Evolutionary conservation across 1,140 invertebrate species (phyloP), one percentile per base, ranked within the genome.

Genomic region (Cryptotermes secundus): DNA sequence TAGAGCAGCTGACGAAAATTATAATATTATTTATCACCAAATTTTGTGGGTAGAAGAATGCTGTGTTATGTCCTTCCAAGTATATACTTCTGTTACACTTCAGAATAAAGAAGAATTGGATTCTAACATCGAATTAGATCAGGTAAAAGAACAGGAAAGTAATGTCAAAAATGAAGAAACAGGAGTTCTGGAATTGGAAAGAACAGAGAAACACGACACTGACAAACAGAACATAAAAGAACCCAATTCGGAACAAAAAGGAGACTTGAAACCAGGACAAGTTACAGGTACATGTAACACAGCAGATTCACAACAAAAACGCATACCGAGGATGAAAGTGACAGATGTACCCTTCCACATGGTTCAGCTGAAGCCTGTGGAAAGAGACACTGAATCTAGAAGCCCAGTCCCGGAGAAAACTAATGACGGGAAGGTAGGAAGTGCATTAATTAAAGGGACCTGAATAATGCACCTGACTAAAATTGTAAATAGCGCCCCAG

Each of bases 31-130:
- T n/a, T 59, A 59, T 59, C 53, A 59, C 53, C 53, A 59, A 26
- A 3, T 59, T 59, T 59, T 59, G 53, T 59, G 53, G 24, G 53
- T 22, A 59, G 24, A 24, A 4, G 12, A 38, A 38, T 38, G 19
- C 3, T n/a, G n/a, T 59, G 53, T 59, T 59, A 19, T 59, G 53
- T 59, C 6, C 53, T 16, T 59, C 19, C 53, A 59, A 59, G 19
- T 3, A 59, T 10, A 24, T 7, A 59, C 6, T 59, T 3, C 26
- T 19, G n/a, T 59, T 22, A 59, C 53, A 83, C 82, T 80, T 81
- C 84, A 87, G 86, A 84, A 84, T 85, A 81, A 72, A 83, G 85
- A 87, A 83, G 80, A 72, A 42, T 83, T 81, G 53, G 79, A 85
- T 59, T 59, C 6, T 59, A 26, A 59, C 53, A 19, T 3, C 26